Evolutionary conservation across 2,797 vertebrate species (phyloP), one percentile per base, ranked within the genome.

Genomic region (Sciaenops ocellatus): DNA sequence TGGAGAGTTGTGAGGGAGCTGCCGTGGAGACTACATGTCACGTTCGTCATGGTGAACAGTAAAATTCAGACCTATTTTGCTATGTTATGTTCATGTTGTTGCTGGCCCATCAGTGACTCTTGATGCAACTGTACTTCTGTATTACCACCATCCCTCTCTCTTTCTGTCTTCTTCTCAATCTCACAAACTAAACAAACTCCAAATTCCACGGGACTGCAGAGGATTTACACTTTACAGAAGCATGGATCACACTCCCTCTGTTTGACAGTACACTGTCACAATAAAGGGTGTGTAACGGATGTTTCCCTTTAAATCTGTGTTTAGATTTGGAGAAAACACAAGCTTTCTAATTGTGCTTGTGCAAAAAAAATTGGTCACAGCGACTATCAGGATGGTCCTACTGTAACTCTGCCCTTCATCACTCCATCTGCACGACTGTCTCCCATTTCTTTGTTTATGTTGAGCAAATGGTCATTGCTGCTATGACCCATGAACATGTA

Each of bases 371-470:
- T 20, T 20, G 18, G 20, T 67, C 51, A 26, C 17, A 65, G 26
- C 13, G 13, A 28, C 73, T 62, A 62, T 28, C 61, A 56, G 54
- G 50, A 78, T 57, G 44, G 22, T 50, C 15, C 34, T n/a, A 15
- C 62, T 48, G n/a, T 1, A 61, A 59, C 64, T 74, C 63, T n/a
- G 15, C 65, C 63, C 50, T 60, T 44, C 17, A 80, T 66, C 78
- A 63, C 18, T 67, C 52, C 68, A 71, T 89, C 82, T 76, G 57
- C 46, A 54, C 64, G 48, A 63, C 72, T 73, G 59, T 65, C 51
- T 79, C 78, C 87, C 47, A 69, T 83, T 62, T 86, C 60, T 73
- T 84, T 92, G 84, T 90, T 93, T 92, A 89, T 73, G 51, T 64
- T 47, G 56, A 38, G n/a, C 34, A 90, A 92, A 87, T 90, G 65